These are phyloP conservation scores for Cyprinodon tularosa DNA, from an alignment of 2,113 vertebrate genomes.

Conservation along the genomic window DNA sequence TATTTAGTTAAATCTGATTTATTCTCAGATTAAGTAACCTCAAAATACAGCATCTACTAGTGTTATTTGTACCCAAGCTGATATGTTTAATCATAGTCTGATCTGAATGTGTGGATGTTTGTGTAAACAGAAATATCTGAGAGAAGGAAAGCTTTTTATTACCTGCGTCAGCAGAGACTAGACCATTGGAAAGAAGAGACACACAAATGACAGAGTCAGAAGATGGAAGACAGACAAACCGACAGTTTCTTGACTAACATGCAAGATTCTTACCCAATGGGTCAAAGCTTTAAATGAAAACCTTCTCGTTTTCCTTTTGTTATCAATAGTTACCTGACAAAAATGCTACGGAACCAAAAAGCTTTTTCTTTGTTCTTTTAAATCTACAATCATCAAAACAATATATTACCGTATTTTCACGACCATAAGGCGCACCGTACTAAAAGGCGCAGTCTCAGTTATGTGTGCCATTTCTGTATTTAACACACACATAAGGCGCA, in stretches of 20 bases:
- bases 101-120: constrained; percentile 22
- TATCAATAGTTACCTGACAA: background rate
- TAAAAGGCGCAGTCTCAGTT: no score
- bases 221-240: constrained; percentile 59
- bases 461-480: no score
- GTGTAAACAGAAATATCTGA: constrained; percentile 52
- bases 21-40: constrained; percentile 13
- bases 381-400: background rate
- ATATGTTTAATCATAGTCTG: background rate
- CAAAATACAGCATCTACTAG: constrained; percentile 17
- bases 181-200: constrained; percentile 70
- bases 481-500: no score
- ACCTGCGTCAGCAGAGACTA: constrained; percentile 84
- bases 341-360: background rate
- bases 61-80: constrained; percentile 20
- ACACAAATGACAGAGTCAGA: constrained; percentile 71
- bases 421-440: no score
- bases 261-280: background rate
- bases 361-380: background rate
- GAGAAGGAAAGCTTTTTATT: constrained; percentile 71
- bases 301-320: background rate
- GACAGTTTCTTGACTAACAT: constrained; percentile 16
- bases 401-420: no score
- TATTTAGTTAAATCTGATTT: constrained; percentile 14
- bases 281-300: background rate